Percentiles rank a stretch among this genome's conserved stretches.
These are phyloP conservation scores for Denticeps clupeoides DNA, from an alignment of 2,797 vertebrate species.

Conservation along the genomic window DNA sequence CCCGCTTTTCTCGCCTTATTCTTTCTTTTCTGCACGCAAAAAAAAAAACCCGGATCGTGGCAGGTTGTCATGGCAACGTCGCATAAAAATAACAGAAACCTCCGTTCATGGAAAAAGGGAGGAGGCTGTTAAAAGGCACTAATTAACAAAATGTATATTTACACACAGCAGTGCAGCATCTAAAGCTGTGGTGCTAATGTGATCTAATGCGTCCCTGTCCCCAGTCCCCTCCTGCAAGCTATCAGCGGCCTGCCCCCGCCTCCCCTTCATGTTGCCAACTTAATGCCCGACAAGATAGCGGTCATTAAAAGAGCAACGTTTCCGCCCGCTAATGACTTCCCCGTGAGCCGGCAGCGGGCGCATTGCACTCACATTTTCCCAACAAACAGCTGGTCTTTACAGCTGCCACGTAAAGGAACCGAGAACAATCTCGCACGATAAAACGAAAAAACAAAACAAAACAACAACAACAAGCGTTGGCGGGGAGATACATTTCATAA, in stretches of 20 bases:
- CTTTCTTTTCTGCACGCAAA: too few species aligned
- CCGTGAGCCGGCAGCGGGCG: slow-evolving; percentile 61
- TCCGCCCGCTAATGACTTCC: slow-evolving; percentile 63
- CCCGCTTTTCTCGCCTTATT: too few species aligned
- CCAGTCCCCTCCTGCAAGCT: slow-evolving; percentile 30
- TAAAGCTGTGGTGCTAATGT: slow-evolving; percentile 9
- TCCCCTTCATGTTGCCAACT: slow-evolving; percentile 51
- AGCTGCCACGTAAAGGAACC: slow-evolving; percentile 30
- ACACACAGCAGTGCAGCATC: slow-evolving; percentile 10
- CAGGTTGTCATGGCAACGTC: slow-evolving; percentile 70
- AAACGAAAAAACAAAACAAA: neutral
- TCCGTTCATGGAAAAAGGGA: slow-evolving; percentile 64
- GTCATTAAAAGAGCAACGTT: slow-evolving; percentile 59
- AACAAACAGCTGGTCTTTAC: slow-evolving; percentile 66
- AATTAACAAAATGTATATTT: slow-evolving; percentile 61
- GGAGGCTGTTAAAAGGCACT: slow-evolving; percentile 49
- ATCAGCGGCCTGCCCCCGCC: slow-evolving; percentile 35
- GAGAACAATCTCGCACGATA: neutral
- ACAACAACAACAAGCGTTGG: neutral
- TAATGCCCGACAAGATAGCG: slow-evolving; percentile 61
- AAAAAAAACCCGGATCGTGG: slow-evolving; percentile 28
- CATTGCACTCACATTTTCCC: slow-evolving; percentile 63
- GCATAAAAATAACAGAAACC: slow-evolving; percentile 71
- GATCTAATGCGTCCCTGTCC: slow-evolving; percentile 24
- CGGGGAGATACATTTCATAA: slow-evolving; percentile 24